Conservation (phyloP, 2,797 vertebrate species). For the Telmatherina bonti region DNA sequence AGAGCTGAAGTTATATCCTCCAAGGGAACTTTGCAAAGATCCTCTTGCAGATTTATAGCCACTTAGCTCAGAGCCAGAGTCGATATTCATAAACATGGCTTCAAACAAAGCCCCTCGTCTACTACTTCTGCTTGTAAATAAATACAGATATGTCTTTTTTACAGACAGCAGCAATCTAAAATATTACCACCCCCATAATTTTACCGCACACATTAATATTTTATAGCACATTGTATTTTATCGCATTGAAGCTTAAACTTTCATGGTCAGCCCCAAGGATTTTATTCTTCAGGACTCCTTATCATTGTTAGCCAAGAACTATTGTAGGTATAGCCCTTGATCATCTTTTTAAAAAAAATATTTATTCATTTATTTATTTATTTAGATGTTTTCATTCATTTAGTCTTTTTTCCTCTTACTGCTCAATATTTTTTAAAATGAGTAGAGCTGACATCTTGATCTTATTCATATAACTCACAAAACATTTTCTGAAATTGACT, state of each 20-base stretch:
- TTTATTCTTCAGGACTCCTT: constrained; percentile 73
- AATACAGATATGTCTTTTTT: constrained; percentile 85
- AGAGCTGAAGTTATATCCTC: constrained; percentile 83
- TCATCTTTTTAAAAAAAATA: constrained; percentile 31
- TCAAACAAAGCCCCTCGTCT: constrained; percentile 83
- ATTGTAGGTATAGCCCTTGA: constrained; percentile 42
- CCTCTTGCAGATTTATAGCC: constrained; percentile 83
- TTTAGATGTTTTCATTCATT: no score
- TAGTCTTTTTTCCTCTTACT: not conserved
- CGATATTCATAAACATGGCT: constrained; percentile 86
- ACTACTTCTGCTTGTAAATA: constrained; percentile 84
- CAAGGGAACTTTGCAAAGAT: constrained; percentile 82
- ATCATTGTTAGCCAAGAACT: constrained; percentile 70
- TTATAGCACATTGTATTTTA: constrained; percentile 87
- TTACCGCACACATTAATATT: constrained; percentile 86
- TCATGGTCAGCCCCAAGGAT: constrained; percentile 77
- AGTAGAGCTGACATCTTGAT: constrained; percentile 21
- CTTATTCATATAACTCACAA: constrained; percentile 24
- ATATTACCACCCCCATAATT: constrained; percentile 87
- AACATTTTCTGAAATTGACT: constrained; percentile 6
- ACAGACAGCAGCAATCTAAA: constrained; percentile 87
- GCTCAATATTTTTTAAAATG: constrained; percentile 42
- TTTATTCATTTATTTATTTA: no score
- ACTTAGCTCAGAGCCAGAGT: constrained; percentile 84
- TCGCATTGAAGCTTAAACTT: constrained; percentile 83